Percentiles rank a stretch among this genome's conserved stretches.
These are phyloP conservation scores for Zaprionus lachaisei DNA, from an alignment of 1,140 invertebrate species.

Conservation along the genomic window DNA sequence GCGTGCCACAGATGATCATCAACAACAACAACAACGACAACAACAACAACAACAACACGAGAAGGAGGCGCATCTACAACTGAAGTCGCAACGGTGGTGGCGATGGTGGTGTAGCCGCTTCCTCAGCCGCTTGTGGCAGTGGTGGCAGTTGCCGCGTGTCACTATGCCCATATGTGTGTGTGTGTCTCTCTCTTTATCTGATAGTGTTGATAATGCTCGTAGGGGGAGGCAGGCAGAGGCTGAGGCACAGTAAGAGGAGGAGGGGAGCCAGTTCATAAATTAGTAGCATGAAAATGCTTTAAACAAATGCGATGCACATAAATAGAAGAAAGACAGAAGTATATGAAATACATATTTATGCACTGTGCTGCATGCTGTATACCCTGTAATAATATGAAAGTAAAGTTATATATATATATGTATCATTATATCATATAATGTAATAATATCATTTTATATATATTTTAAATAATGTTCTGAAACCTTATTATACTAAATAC, in stretches of 20 bases:
- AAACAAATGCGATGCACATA: constrained; percentile 22
- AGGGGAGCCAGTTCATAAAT: constrained; percentile 37
- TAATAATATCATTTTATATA: too few relatives aligned
- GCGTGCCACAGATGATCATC: constrained; percentile 70
- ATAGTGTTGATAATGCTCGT: constrained; percentile 29
- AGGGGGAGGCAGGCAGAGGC: neutral
- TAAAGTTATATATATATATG: neutral
- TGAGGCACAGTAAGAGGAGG: constrained; percentile 8
- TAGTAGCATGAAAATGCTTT: constrained; percentile 34
- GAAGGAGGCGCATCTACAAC: constrained; percentile 23
- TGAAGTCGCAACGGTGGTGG: constrained; percentile 4
- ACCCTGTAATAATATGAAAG: neutral
- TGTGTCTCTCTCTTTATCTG: constrained; percentile 12
- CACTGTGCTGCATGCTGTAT: neutral
- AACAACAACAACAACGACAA: constrained; percentile 37
- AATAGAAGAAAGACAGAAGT: neutral
- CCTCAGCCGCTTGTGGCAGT: constrained; percentile 24
- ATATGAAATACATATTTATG: neutral
- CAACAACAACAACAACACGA: constrained; percentile 30
- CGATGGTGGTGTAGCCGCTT: constrained; percentile 18
- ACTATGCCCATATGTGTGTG: constrained; percentile 28
- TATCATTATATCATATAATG: too few relatives aligned
- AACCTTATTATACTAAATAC: neutral
- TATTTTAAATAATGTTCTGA: too few relatives aligned
- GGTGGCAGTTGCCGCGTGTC: constrained; percentile 53